Conservation (phyloP, 2,888 invertebrate species). For the Drosophila parthenogenetica region DNA sequence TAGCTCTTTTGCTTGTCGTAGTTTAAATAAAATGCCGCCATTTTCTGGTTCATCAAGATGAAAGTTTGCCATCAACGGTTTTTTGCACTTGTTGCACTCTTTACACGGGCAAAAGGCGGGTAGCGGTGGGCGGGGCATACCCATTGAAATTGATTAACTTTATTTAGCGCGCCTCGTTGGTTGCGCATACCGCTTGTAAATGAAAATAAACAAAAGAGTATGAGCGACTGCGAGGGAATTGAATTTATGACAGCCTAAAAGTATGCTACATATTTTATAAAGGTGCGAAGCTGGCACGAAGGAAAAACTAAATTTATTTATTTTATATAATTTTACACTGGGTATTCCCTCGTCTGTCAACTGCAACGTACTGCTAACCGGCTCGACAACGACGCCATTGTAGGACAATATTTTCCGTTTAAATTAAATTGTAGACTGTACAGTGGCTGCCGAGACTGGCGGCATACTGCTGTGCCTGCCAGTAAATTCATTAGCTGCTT, state of each 20-base stretch:
- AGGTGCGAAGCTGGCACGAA: not conserved
- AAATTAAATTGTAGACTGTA: constrained; percentile 78
- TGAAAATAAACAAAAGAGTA: not conserved
- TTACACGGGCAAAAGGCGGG: not conserved
- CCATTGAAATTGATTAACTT: constrained; percentile 78
- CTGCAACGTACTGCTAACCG: not conserved
- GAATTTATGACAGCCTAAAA: not conserved
- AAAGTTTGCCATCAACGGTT: constrained; percentile 41
- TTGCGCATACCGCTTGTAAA: constrained; percentile 1
- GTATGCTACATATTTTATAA: not conserved
- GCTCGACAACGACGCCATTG: constrained; percentile 43
- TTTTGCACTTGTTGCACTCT: constrained; percentile 67
- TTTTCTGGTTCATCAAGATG: constrained; percentile 67
- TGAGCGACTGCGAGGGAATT: not conserved
- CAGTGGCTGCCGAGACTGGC: constrained; percentile 50
- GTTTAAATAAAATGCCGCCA: constrained; percentile 46
- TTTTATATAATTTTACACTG: not conserved
- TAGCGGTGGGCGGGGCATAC: not conserved
- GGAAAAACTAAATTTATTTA: too few relatives aligned
- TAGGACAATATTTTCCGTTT: constrained; percentile 69
- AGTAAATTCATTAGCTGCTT: constrained; percentile 64
- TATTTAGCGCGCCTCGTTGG: constrained; percentile 69
- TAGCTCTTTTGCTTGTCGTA: constrained; percentile 28
- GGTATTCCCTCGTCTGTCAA: constrained; percentile 11
- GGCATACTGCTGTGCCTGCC: constrained; percentile 22